These are phyloP conservation scores for Cheumatopsyche charites DNA, from an alignment of 1,140 invertebrate genomes.

Conservation along the genomic window DNA sequence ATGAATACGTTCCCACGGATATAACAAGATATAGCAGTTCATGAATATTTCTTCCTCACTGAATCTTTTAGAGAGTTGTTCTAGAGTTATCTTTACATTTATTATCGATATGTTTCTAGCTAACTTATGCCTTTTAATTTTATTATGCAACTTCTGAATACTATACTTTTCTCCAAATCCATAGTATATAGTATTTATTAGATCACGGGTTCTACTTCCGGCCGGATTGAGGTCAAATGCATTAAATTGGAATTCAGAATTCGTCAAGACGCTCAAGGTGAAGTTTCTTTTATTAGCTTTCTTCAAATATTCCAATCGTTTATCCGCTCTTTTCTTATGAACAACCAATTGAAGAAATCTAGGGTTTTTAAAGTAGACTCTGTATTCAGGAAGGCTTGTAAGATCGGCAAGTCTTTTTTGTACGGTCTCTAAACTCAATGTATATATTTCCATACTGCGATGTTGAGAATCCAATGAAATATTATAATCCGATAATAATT, in stretches of 20 bases:
- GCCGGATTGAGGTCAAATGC: neutral
- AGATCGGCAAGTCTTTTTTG: constrained; percentile 58
- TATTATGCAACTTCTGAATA: neutral
- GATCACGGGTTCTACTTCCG: neutral
- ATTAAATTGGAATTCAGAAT: neutral
- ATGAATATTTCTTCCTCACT: constrained; percentile 59
- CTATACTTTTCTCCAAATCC: neutral
- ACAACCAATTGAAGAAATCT: constrained; percentile 61
- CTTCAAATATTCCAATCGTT: constrained; percentile 57
- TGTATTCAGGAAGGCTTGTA: constrained; percentile 58
- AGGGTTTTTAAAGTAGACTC: constrained; percentile 59
- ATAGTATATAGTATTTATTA: neutral
- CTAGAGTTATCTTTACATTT: constrained; percentile 54
- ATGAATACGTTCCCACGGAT: constrained; percentile 62
- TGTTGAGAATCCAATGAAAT: constrained; percentile 56
- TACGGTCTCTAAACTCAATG: constrained; percentile 55
- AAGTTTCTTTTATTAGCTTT: neutral
- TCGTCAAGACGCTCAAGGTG: neutral
- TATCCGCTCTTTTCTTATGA: constrained; percentile 56
- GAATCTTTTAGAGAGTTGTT: constrained; percentile 58
- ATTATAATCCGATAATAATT: constrained; percentile 57
- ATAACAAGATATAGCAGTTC: constrained; percentile 63
- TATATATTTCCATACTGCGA: constrained; percentile 58
- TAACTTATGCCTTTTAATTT: neutral
- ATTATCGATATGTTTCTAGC: neutral